These are phyloP conservation scores for Sebastes elongatus DNA, from an alignment of 2,797 vertebrate species.

Conservation along the genomic window DNA sequence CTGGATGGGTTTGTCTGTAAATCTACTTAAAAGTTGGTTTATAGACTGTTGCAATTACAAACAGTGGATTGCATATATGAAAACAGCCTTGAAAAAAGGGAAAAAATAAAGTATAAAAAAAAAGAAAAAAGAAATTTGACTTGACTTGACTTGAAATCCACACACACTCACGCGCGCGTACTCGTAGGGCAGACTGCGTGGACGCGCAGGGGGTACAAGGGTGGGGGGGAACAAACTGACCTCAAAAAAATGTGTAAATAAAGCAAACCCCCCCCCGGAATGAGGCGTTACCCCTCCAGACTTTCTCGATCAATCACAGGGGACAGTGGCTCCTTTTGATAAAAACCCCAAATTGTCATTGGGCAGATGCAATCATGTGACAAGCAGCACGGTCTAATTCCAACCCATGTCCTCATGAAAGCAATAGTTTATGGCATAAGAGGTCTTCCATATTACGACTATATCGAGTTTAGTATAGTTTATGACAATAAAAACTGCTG, in stretches of 20 bases:
- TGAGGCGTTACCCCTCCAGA: slow-evolving; percentile 94
- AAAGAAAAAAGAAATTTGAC: too few relatives aligned
- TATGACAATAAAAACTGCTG: slow-evolving; percentile 74
- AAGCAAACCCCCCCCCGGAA: slow-evolving; percentile 90
- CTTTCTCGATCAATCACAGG: slow-evolving; percentile 99
- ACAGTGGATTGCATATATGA: too few relatives aligned
- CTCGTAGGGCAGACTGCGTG: slow-evolving; percentile 6
- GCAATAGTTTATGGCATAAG: slow-evolving; percentile 97
- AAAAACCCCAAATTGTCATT: slow-evolving; percentile 99
- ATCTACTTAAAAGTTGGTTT: too few relatives aligned
- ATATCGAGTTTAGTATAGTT: slow-evolving; percentile 91
- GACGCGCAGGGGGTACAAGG: slow-evolving; percentile 44
- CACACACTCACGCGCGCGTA: background rate
- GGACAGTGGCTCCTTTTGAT: slow-evolving; percentile 99
- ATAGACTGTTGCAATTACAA: too few relatives aligned
- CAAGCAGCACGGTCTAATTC: slow-evolving; percentile 98
- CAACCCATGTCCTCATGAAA: slow-evolving; percentile 96
- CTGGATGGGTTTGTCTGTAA: too few relatives aligned
- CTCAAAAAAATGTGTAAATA: slow-evolving; percentile 92
- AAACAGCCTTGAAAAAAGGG: too few relatives aligned
- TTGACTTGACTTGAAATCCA: background rate
- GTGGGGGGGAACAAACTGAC: slow-evolving; percentile 59
- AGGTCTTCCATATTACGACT: slow-evolving; percentile 92
- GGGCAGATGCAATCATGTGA: slow-evolving; percentile 99
- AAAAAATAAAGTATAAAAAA: too few relatives aligned